Conservation (phyloP, 1,140 invertebrate species). For the Aphelinus atriplicis region DNA sequence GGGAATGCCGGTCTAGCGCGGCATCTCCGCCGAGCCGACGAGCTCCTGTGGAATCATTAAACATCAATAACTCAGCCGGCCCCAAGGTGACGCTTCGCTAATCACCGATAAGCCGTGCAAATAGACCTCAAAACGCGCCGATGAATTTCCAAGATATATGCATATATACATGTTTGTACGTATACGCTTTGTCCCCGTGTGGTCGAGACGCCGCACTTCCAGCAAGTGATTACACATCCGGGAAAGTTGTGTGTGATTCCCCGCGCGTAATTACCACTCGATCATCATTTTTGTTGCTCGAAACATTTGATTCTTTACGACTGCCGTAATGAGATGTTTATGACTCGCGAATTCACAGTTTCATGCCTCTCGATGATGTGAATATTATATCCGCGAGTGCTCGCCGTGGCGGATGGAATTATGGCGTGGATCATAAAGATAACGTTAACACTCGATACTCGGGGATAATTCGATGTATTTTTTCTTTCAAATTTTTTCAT, state of each 20-base stretch:
- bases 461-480: constrained; percentile 32
- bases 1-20: constrained; percentile 15
- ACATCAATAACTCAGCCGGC: constrained; percentile 51
- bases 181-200: no score
- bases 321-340: constrained; percentile 64
- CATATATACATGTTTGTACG: no score
- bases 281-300: neutral
- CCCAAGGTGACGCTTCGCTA: constrained; percentile 29
- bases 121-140: constrained; percentile 17
- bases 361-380: constrained; percentile 40
- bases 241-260: no score
- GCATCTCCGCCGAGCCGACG: constrained; percentile 30
- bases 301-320: constrained; percentile 57
- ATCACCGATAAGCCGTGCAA: constrained; percentile 41
- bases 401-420: no score
- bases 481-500: neutral
- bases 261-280: no score
- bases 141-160: neutral
- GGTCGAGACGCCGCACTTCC: no score
- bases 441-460: constrained; percentile 19
- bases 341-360: constrained; percentile 58
- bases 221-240: no score
- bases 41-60: constrained; percentile 51
- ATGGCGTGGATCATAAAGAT: constrained; percentile 19
- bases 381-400: no score